Conservation (phyloP, 92 coral and sea anemone genomes). For the Diadumene lineata region DNA sequence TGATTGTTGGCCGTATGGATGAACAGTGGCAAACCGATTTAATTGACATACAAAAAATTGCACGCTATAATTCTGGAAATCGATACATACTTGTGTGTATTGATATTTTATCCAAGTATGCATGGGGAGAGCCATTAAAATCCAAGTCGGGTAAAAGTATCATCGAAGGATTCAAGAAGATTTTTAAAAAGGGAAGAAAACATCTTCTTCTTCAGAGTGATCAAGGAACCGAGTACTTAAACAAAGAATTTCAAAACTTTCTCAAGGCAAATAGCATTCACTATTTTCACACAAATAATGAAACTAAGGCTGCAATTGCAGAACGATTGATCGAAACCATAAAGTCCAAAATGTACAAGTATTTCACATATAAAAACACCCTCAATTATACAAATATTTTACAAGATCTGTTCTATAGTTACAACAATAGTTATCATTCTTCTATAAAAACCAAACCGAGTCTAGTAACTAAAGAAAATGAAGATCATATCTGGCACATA, state of each 20-base stretch:
- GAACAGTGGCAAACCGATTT: conserved; percentile 53
- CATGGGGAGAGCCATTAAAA: conserved; percentile 28
- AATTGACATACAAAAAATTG: conserved; percentile 31
- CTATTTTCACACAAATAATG: conserved; percentile 29
- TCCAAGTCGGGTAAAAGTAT: conserved; percentile 30
- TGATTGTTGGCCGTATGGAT: no score
- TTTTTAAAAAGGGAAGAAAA: conserved; percentile 40
- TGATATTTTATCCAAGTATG: conserved; percentile 31
- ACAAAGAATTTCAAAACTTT: conserved; percentile 25
- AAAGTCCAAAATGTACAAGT: conserved; percentile 24
- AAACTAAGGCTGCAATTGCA: conserved; percentile 47
- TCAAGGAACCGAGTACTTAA: conserved; percentile 35
- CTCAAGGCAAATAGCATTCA: conserved; percentile 7
- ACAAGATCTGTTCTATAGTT: conserved; percentile 22
- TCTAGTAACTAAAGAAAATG: conserved; percentile 20
- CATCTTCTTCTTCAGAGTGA: conserved; percentile 29
- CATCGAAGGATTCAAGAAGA: conserved; percentile 37
- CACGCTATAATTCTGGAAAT: conserved; percentile 27
- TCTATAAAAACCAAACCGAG: conserved; percentile 30
- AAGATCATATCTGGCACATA: conserved; percentile 30
- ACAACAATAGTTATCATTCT: conserved; percentile 33
- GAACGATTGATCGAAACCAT: conserved; percentile 31
- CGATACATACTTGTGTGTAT: conserved; percentile 25
- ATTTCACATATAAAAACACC: conserved; percentile 7
- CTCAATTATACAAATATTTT: conserved; percentile 7